phyloP scores from a whole-genome alignment of 1,140 invertebrate genomes.

The Ceratosolen solmsi region DNA sequence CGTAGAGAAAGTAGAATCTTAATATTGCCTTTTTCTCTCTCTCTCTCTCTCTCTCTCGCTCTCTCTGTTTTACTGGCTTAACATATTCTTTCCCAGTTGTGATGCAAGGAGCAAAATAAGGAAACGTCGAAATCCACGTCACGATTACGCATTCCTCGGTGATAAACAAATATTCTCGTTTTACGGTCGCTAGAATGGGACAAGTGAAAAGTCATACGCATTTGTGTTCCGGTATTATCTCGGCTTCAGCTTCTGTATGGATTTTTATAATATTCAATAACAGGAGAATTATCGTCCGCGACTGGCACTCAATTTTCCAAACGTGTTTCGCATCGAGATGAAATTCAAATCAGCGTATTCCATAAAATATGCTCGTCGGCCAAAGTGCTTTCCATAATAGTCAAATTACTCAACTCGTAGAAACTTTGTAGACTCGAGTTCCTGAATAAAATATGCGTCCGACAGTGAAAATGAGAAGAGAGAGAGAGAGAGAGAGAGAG shows the following conservation, averaged over 20 bases:
- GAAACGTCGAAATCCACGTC: neutral
- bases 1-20: constrained; percentile 18
- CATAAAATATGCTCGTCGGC: neutral
- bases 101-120: neutral
- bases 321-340: neutral
- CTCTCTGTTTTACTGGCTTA: neutral
- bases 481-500: neutral
- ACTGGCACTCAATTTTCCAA: neutral
- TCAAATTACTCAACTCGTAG: neutral
- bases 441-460: neutral
- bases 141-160: neutral
- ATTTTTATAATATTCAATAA: neutral
- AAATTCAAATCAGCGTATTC: constrained; percentile 17
- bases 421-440: neutral
- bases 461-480: no score
- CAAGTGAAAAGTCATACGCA: no score
- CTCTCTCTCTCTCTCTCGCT: neutral
- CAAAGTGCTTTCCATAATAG: constrained; percentile 23
- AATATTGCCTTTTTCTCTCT: neutral
- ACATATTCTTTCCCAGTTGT: neutral
- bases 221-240: no score
- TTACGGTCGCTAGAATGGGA: no score
- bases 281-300: neutral
- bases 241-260: no score
- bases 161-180: neutral